Evolutionary conservation across 1,140 invertebrate species (phyloP).

Genomic region (Eupeodes corollae): DNA sequence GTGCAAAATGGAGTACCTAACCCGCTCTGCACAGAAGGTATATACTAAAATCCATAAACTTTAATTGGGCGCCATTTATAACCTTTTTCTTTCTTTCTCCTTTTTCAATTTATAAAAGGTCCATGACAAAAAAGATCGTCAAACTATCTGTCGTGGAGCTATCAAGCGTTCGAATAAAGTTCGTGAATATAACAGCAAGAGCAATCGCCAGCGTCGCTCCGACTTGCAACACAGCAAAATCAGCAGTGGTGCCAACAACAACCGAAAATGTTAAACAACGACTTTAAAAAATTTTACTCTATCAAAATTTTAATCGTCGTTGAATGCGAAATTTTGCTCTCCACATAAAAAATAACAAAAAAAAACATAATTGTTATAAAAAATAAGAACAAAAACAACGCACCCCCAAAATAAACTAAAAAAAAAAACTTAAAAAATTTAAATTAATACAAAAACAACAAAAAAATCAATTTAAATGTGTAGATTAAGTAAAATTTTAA

Average conservation of each 20-base stretch:
- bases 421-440: too few species aligned
- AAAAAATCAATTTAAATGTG: too few species aligned
- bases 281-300: too few species aligned
- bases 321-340: too few species aligned
- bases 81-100: not conserved
- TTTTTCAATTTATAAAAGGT: constrained; percentile 5
- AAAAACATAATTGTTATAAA: too few species aligned
- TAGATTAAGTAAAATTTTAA: too few species aligned
- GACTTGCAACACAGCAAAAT: constrained; percentile 48
- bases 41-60: not conserved
- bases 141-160: constrained; percentile 44
- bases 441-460: too few species aligned
- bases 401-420: too few species aligned
- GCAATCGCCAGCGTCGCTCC: constrained; percentile 48
- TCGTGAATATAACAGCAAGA: constrained; percentile 49
- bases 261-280: constrained; percentile 51
- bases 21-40: constrained; percentile 29
- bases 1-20: constrained; percentile 25
- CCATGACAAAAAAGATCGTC: constrained; percentile 41
- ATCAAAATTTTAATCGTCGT: too few species aligned
- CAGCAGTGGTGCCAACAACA: constrained; percentile 56
- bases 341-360: too few species aligned
- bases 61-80: not conserved
- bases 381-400: too few species aligned
- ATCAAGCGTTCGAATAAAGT: constrained; percentile 54